Evolutionary conservation across 2,888 invertebrate genomes (phyloP).

Genomic region (Eilema griseolum): DNA sequence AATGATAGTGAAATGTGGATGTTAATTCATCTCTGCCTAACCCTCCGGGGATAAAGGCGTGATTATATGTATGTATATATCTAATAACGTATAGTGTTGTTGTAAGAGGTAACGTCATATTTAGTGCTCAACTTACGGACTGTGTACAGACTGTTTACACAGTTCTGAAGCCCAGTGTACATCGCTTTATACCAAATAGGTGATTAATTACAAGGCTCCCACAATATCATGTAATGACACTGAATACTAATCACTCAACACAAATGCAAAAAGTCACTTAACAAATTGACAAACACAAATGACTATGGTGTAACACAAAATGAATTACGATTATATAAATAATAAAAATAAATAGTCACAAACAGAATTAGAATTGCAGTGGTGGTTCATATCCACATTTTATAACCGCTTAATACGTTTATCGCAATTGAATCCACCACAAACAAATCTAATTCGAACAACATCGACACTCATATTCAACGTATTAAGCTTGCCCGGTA

Average conservation of each 20-base stretch:
- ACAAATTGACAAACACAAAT: conserved; percentile 16
- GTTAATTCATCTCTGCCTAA: too few species aligned
- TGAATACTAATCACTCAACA: background rate
- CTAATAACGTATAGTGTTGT: too few species aligned
- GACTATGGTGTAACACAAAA: conserved; percentile 28
- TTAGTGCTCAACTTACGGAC: too few species aligned
- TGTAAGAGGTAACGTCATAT: too few species aligned
- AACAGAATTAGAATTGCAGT: background rate
- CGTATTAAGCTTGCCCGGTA: background rate
- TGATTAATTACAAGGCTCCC: too few species aligned
- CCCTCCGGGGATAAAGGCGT: too few species aligned
- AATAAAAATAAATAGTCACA: conserved; percentile 1
- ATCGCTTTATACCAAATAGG: too few species aligned
- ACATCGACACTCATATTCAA: background rate
- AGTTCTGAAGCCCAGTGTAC: too few species aligned
- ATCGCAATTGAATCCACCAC: background rate
- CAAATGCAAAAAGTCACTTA: conserved; percentile 37
- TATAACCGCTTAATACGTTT: background rate
- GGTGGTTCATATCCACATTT: background rate
- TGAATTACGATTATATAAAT: conserved; percentile 8
- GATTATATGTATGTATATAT: too few species aligned
- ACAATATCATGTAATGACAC: too few species aligned
- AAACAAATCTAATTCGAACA: background rate
- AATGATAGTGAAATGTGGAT: too few species aligned
- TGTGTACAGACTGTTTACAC: too few species aligned